Base-by-base conservation (phyloP, 2,888 invertebrate species). In the Hesperia comma region DNA sequence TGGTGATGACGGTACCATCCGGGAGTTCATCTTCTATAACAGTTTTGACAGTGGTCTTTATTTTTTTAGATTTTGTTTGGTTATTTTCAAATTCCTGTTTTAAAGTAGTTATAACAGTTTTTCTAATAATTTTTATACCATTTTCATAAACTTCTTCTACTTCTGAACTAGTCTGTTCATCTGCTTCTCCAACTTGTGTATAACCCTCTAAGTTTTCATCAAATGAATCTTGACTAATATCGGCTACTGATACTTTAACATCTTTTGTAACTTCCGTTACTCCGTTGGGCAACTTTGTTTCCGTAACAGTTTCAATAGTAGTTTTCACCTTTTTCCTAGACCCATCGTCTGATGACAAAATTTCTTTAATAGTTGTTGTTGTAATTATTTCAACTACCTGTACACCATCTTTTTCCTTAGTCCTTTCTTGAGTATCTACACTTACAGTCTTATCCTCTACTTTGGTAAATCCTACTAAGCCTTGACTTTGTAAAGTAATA, bases 261-360 rank as follows among this genome's bases (percentile, higher is more conserved):
- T 93, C 90, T 75, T 88, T 92, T 6, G 87, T 84, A 1, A 90
- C 79, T 84, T 93, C 91, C 26, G 81, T 84, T 7, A 80, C 79
- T 51, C 91, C 92, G 71, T 82, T 83, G 0, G 87, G 84, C 58
- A 88, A 74, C 68, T 81, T 79, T 21, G 87, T 86, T 75, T 90
- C 87, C 56, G 86, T 88, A 0, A 85, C 73, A 33, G 81, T 85
- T 79, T 90, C 86, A 58, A 80, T 71, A 2, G 88, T 89, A 14
- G 84, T 88, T 69, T 90, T 67, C 15, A 61, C 19, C 33, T 67
- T 67, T 21, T 61, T 61, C 32, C 37, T 54, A 12, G 67, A 49
- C 0, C 51, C 49, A 32, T 67, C 67, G 15, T 69, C 69, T 32
- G 84, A 81, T 32, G 81, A 73, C 14, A 89, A 71, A 57, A 86